Base-by-base conservation (phyloP, 2,888 invertebrate genomes). In the Gastracanthus pulcherrimus region DNA sequence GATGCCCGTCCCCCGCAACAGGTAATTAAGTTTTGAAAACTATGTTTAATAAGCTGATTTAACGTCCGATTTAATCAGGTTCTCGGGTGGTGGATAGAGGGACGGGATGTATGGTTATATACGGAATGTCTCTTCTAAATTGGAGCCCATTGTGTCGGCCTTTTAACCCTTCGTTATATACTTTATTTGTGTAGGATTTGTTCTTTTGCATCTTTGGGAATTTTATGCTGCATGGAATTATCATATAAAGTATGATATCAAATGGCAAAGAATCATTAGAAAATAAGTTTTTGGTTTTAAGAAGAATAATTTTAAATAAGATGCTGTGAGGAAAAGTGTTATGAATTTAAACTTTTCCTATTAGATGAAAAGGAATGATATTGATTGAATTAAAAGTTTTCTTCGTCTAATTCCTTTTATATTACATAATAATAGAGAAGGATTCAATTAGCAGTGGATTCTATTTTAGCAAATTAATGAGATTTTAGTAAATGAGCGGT, bases 31-130 rank as follows among this genome's bases (percentile, higher is more conserved):
- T 23, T 58, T n/a, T 9, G 55, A 48, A 67, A 48, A 74, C 45
- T 74, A 48, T 60, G 64, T 74, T 80, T 80, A 79, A 72, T 74
- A 80, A 75, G 67, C 60, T 34, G 74, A 75, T 69, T 74, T 69
- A 69, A 60, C 74, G 74, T 80, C 69, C 38, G 69, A 74, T 69
- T 69, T 69, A 60, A 80, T 80, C 45, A 69, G 67, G 45, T 13
- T 78, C 23, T 31, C 29, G n/a, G n/a, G 45, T 23, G 67, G 26
- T 6, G 34, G 34, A 29, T 2, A 19, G 70, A 6, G 16, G 23
- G 45, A 48, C 26, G 41, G 6, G 9, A n/a, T n/a, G n/a, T 6
- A 5, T 1, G 23, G 0, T 9, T 60, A 45, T 38, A n/a, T 76
- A 16, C 41, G 2, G 41, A 41, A 13, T 13, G 41, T 3, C 45